Percentiles rank a stretch among this genome's conserved stretches.
Conservation (phyloP, 2,888 invertebrate species). For the Branchinecta sandiegonensis region DNA sequence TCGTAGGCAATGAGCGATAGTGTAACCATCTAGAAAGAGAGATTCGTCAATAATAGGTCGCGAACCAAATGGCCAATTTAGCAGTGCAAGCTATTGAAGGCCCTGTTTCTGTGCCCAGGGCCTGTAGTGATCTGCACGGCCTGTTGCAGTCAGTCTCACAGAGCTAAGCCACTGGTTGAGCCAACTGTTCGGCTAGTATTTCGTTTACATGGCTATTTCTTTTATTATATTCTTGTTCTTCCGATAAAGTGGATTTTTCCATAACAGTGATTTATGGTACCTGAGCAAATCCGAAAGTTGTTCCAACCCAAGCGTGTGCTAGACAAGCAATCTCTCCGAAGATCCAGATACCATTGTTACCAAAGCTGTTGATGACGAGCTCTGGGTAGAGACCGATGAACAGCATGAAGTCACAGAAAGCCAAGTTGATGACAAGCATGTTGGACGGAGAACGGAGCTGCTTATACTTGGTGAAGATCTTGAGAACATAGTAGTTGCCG, state of each 20-base stretch:
- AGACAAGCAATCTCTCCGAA: constrained; percentile 20
- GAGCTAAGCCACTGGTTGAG: no score
- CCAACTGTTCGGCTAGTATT: no score
- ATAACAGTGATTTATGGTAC: not conserved
- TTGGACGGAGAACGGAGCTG: constrained; percentile 19
- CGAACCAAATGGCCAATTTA: no score
- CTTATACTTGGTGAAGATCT: constrained; percentile 21
- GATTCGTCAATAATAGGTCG: no score
- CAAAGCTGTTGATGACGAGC: constrained; percentile 16
- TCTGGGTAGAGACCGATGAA: constrained; percentile 20
- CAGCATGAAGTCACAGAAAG: constrained; percentile 22
- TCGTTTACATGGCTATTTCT: no score
- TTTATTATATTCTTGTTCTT: no score
- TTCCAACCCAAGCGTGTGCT: constrained; percentile 17
- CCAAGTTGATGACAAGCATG: constrained; percentile 20
- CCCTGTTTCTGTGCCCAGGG: no score
- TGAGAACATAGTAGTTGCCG: constrained; percentile 19
- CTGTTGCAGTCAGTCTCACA: no score
- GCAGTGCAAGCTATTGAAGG: no score
- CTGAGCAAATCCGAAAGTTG: constrained; percentile 18
- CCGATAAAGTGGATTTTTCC: no score
- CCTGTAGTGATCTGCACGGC: no score
- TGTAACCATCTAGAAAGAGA: no score
- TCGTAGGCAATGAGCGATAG: constrained; percentile 56
- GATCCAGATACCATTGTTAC: constrained; percentile 20